These are phyloP conservation scores for Mythimna vitellina DNA, from an alignment of 2,888 invertebrate genomes.

Conservation along the genomic window DNA sequence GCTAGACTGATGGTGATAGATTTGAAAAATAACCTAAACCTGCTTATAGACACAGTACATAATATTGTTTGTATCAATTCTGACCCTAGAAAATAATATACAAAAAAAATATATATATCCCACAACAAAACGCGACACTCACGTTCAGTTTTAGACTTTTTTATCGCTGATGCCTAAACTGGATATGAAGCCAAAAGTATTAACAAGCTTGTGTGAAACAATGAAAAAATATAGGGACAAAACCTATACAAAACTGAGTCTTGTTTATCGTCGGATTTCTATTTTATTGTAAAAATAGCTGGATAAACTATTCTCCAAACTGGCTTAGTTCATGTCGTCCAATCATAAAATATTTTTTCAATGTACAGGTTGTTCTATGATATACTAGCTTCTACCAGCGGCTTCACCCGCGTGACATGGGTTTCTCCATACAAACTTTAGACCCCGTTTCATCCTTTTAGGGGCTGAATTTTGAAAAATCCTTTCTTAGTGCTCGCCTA, in stretches of 20 bases:
- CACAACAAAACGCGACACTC: neutral
- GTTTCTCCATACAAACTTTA: too few species aligned
- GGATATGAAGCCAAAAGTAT: conserved; percentile 26
- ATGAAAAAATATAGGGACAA: neutral
- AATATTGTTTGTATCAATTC: neutral
- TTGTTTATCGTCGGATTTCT: neutral
- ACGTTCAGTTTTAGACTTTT: conserved; percentile 21
- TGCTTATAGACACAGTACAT: neutral
- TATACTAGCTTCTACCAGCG: too few species aligned
- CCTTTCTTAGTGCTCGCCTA: too few species aligned
- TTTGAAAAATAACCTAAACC: too few species aligned
- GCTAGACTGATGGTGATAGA: too few species aligned
- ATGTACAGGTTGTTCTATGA: too few species aligned
- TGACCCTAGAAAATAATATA: conserved; percentile 8
- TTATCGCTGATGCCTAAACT: conserved; percentile 10
- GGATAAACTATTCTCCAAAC: too few species aligned
- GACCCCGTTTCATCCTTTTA: too few species aligned
- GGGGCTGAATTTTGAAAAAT: too few species aligned
- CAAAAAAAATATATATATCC: conserved; percentile 4
- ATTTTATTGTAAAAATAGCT: neutral
- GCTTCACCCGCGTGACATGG: too few species aligned
- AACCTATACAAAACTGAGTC: neutral
- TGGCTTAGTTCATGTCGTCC: too few species aligned
- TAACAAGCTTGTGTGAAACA: neutral
- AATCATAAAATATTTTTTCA: too few species aligned